Evolutionary conservation across 2,797 vertebrate genomes (phyloP).

Genomic region (Coranthus polyacanthus): DNA sequence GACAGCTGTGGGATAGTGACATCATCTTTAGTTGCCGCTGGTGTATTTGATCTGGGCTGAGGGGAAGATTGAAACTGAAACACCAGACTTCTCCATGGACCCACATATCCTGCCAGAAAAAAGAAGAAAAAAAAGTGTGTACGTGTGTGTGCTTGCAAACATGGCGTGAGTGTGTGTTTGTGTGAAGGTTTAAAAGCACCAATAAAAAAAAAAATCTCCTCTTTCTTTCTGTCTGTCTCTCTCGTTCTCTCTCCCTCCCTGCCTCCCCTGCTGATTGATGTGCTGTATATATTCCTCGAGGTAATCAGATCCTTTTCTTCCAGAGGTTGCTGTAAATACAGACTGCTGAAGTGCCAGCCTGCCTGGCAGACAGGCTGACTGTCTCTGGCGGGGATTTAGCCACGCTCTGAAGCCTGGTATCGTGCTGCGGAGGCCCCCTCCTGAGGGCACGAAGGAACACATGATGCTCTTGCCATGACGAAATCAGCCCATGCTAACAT

Average conservation of each 20-base stretch:
- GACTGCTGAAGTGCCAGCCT: slow-evolving; percentile 65
- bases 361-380: slow-evolving; percentile 71
- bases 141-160: not conserved
- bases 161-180: slow-evolving; percentile 13
- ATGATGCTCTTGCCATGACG: slow-evolving; percentile 52
- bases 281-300: slow-evolving; percentile 72
- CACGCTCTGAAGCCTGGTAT: slow-evolving; percentile 53
- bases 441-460: slow-evolving; percentile 33
- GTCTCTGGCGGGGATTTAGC: slow-evolving; percentile 71
- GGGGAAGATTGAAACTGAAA: slow-evolving; percentile 74
- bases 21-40: slow-evolving; percentile 75
- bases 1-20: slow-evolving; percentile 81
- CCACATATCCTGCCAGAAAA: slow-evolving; percentile 62
- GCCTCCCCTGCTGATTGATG: slow-evolving; percentile 72
- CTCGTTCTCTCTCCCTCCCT: slow-evolving; percentile 12
- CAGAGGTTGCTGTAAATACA: slow-evolving; percentile 78
- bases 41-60: slow-evolving; percentile 73
- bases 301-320: slow-evolving; percentile 78
- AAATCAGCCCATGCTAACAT: slow-evolving; percentile 33
- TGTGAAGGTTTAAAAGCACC: slow-evolving; percentile 52
- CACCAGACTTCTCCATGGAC: slow-evolving; percentile 67
- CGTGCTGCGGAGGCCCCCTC: slow-evolving; percentile 43
- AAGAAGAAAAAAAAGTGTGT: not conserved
- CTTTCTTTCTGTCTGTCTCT: slow-evolving; percentile 15
- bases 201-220: slow-evolving; percentile 50